A percentile compares a stretch with the other conserved stretches of the same genome.
phyloP scores from a whole-genome alignment of 2,888 invertebrate genomes.

The Crematogaster levior region DNA sequence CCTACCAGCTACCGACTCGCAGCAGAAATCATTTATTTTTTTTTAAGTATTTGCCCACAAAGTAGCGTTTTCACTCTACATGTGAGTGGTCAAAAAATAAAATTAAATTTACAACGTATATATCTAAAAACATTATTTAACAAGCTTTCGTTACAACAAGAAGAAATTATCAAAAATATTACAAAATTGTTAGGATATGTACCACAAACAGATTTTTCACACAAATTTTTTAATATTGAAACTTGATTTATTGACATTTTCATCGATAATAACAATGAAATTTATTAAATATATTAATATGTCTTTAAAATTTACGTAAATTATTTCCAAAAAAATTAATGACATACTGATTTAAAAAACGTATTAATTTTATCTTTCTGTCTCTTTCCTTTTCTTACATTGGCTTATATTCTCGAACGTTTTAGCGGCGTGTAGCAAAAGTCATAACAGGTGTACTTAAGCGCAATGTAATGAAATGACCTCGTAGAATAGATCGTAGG shows the following conservation, averaged over 20 bases:
- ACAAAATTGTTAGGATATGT: neutral
- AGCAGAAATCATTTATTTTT: slow-evolving; percentile 27
- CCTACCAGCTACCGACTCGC: neutral
- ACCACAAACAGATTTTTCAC: neutral
- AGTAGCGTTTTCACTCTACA: neutral
- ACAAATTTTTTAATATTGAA: neutral
- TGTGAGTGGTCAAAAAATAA: neutral
- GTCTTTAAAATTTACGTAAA: neutral
- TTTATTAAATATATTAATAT: neutral
- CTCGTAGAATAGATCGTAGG: slow-evolving; percentile 62
- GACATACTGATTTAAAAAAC: neutral
- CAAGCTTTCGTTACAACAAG: neutral
- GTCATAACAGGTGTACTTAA: slow-evolving; percentile 35
- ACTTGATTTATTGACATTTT: neutral
- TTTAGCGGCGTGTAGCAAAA: slow-evolving; percentile 23
- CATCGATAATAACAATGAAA: neutral
- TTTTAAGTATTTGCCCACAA: neutral
- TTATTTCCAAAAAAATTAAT: neutral
- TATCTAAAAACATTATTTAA: neutral
- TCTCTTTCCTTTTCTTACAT: neutral
- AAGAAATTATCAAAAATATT: neutral
- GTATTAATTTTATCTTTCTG: neutral
- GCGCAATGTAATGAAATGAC: slow-evolving; percentile 52
- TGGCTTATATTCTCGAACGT: neutral
- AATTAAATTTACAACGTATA: neutral